phyloP scores from a whole-genome alignment of 1,140 invertebrate species.

The Polypedilum pembai region DNA sequence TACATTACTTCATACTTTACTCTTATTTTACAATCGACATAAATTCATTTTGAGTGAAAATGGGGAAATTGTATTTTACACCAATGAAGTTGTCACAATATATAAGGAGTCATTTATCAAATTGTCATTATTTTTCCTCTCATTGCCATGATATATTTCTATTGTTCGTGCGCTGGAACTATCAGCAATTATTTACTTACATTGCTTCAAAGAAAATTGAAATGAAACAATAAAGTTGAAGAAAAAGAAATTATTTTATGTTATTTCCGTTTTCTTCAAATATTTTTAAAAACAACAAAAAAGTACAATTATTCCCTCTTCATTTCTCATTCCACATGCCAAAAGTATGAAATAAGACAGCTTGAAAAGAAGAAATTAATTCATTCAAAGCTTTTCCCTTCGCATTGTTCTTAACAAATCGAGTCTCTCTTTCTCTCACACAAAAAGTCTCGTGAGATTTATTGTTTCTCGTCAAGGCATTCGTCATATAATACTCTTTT shows the following conservation, averaged over 20 bases:
- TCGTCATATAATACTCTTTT: conserved; percentile 7
- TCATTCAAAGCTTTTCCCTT: background rate
- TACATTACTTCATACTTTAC: too few relatives aligned
- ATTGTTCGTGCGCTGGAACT: background rate
- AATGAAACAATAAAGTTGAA: too few relatives aligned
- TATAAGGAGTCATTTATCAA: conserved; percentile 27
- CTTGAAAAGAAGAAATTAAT: background rate
- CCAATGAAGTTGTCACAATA: conserved; percentile 7
- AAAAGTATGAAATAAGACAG: background rate
- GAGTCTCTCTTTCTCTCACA: background rate
- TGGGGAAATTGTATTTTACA: background rate
- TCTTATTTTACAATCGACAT: too few relatives aligned
- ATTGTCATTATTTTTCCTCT: conserved; percentile 14
- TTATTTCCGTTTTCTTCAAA: background rate
- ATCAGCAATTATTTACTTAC: background rate
- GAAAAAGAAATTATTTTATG: background rate
- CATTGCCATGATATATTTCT: background rate
- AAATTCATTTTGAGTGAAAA: too few relatives aligned
- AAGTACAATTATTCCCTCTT: background rate
- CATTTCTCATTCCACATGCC: background rate
- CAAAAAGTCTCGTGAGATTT: background rate
- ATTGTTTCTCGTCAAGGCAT: background rate
- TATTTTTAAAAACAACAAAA: background rate
- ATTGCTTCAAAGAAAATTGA: background rate
- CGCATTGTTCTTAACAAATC: too few relatives aligned